Conservation (phyloP, 1,140 invertebrate species). For the Helicoverpa armigera region DNA sequence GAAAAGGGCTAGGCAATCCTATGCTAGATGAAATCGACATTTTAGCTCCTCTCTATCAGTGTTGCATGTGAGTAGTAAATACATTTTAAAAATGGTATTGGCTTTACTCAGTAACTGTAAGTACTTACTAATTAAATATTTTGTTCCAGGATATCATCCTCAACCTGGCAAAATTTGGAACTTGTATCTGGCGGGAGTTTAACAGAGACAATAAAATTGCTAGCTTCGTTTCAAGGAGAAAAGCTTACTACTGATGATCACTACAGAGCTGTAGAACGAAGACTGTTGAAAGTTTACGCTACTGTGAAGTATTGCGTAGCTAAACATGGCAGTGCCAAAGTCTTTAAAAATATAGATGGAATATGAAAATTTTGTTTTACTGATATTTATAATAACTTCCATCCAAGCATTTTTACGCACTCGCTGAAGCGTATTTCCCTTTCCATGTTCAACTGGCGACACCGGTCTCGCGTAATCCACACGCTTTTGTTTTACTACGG, state of each 20-base stretch:
- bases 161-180: slow-evolving; percentile 90
- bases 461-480: no score
- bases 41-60: slow-evolving; percentile 95
- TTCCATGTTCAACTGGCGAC: no score
- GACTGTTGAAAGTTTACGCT: slow-evolving; percentile 91
- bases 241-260: slow-evolving; percentile 88
- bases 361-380: background rate
- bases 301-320: slow-evolving; percentile 91
- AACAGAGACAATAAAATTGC: slow-evolving; percentile 85
- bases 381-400: no score
- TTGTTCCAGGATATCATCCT: slow-evolving; percentile 89
- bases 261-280: slow-evolving; percentile 92
- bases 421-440: no score
- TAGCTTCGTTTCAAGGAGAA: slow-evolving; percentile 69
- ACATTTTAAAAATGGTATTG: background rate
- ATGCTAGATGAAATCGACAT: slow-evolving; percentile 94
- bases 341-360: slow-evolving; percentile 65
- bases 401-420: no score
- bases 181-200: slow-evolving; percentile 90
- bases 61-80: slow-evolving; percentile 92
- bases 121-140: slow-evolving; percentile 51
- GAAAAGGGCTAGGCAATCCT: slow-evolving; percentile 96
- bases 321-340: slow-evolving; percentile 84
- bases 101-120: background rate
- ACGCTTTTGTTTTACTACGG: no score